Conservation (phyloP, 2,888 invertebrate genomes). For the Callyntrura guangdongensis region DNA sequence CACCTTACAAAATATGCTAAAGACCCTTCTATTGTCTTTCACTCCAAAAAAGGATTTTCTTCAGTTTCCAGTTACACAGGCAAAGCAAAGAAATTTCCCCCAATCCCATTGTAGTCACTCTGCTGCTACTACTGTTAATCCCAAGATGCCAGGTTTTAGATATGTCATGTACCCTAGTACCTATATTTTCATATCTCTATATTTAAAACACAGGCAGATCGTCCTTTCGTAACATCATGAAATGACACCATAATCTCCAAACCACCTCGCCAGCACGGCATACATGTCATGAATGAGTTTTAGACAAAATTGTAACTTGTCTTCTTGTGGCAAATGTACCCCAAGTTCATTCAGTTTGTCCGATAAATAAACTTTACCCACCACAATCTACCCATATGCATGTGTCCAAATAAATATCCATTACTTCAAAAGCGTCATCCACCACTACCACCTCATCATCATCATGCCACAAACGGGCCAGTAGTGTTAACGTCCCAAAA, state of each 20-base stretch:
- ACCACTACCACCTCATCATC: neutral
- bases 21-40: conserved; percentile 35
- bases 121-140: too few species aligned
- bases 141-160: too few species aligned
- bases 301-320: too few species aligned
- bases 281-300: too few species aligned
- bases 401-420: neutral
- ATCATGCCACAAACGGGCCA: neutral
- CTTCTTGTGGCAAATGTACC: neutral
- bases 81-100: neutral
- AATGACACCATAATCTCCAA: too few species aligned
- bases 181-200: too few species aligned
- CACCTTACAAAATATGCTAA: neutral
- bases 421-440: neutral
- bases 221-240: too few species aligned
- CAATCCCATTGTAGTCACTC: neutral
- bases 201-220: too few species aligned
- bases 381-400: neutral
- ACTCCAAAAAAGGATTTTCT: conserved; percentile 26
- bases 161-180: too few species aligned
- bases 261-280: too few species aligned
- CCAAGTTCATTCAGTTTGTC: neutral
- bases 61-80: neutral
- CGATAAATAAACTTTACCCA: too few species aligned
- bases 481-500: too few species aligned